Base-by-base conservation (phyloP, 2,113 vertebrate species). In the Larimichthys polyactis region DNA sequence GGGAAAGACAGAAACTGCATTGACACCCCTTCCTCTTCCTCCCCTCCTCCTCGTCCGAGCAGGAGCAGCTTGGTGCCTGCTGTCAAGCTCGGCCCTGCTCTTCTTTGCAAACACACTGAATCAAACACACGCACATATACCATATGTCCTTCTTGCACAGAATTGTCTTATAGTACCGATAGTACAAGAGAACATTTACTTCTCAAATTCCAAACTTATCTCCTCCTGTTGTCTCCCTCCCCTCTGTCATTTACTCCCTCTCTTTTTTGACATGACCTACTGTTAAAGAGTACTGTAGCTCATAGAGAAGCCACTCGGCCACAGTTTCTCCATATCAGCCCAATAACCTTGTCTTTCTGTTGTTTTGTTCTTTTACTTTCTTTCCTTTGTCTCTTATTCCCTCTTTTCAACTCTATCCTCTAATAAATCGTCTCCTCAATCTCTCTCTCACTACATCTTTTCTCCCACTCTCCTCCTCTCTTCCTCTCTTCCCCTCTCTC, bases 1-100 rank as follows among this genome's bases (percentile, higher is more conserved):
- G 93, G 92, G 93, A 91, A 94, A 88, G 95, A 94, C 95, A 95
- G 95, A 96, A 95, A 96, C 95, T 95, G 95, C 95, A 96, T 96
- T 95, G 94, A 95, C 95, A 94, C 88, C 94, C 93, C 91, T 92
- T 88, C 89, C 92, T 86, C 91, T 75, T 84, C 92, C 83, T 75
- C 73, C 81, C 87, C 75, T 79, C 76, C 52, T 84, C 77, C 69
- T 65, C 36, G 12, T 76, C 80, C 6, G 32, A 86, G 86, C 88
- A 91, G 93, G 82, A 79, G 90, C 86, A 86, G 86, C 91, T 94
- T 91, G 88, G 62, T 57, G 65, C 86, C 87, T 91, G 91, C 78
- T 92, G 63, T 79, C 90, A 90, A 90, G 92, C 94, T 94, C 91
- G 73, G 76, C 90, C 93, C 89, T 90, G 87, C 89, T 91, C 75